These are phyloP conservation scores for Pangasius djambal DNA, from an alignment of 2,797 vertebrate genomes.

Conservation along the genomic window DNA sequence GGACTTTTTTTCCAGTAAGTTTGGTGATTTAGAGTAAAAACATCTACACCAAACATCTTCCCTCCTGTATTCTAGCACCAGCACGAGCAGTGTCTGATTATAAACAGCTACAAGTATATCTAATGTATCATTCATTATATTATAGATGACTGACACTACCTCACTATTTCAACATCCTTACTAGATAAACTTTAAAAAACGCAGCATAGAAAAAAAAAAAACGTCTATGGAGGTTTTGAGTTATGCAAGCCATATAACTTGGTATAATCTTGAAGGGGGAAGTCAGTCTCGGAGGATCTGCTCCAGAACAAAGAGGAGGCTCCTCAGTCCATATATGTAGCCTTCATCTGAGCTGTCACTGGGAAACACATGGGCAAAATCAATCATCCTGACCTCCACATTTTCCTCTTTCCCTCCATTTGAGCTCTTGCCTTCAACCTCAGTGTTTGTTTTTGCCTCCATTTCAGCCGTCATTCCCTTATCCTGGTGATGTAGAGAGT, in stretches of 20 bases:
- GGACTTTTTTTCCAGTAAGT: background rate
- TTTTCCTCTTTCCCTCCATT: slow-evolving; percentile 49
- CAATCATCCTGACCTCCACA: slow-evolving; percentile 84
- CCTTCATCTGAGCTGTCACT: slow-evolving; percentile 80
- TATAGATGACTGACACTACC: background rate
- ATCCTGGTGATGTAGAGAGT: slow-evolving; percentile 61
- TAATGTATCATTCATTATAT: background rate
- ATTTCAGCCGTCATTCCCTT: slow-evolving; percentile 54
- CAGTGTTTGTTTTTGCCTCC: slow-evolving; percentile 7
- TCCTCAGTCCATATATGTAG: slow-evolving; percentile 84
- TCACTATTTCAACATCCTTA: background rate
- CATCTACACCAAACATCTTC: background rate
- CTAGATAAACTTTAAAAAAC: background rate
- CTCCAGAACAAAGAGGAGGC: slow-evolving; percentile 79
- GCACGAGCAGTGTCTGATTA: background rate
- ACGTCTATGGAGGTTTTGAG: background rate
- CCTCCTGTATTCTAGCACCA: background rate
- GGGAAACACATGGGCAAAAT: slow-evolving; percentile 88
- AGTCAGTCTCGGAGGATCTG: slow-evolving; percentile 80
- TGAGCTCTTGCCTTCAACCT: slow-evolving; percentile 72
- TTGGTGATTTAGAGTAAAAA: background rate
- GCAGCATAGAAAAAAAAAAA: background rate
- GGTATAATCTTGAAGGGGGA: background rate
- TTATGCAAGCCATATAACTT: background rate
- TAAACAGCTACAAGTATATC: background rate